A percentile compares a stretch with the other conserved stretches of the same genome.
phyloP scores from a whole-genome alignment of 2,888 invertebrate species.

The Gortyna flavago region DNA sequence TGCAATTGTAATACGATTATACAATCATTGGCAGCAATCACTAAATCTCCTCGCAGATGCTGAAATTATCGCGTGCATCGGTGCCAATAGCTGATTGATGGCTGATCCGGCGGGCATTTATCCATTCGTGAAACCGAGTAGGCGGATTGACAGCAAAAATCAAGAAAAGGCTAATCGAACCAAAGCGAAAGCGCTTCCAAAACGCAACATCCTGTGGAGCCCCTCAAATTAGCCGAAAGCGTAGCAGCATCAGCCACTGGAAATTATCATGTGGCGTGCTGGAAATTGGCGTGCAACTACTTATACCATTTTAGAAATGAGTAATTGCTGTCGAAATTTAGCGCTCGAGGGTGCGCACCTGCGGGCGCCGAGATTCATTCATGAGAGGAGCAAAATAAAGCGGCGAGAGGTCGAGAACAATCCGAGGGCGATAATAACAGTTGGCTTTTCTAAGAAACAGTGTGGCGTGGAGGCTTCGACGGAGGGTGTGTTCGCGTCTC shows the following conservation, averaged over 20 bases:
- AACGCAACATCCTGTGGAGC: conserved; percentile 85
- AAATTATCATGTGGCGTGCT: conserved; percentile 87
- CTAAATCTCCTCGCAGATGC: conserved; percentile 80
- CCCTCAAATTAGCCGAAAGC: conserved; percentile 79
- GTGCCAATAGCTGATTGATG: conserved; percentile 87
- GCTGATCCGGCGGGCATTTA: conserved; percentile 75
- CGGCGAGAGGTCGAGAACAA: conserved; percentile 86
- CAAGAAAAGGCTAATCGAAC: conserved; percentile 76
- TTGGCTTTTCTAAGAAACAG: conserved; percentile 88
- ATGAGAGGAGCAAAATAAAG: conserved; percentile 82
- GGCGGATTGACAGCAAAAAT: conserved; percentile 74
- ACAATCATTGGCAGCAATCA: conserved; percentile 84
- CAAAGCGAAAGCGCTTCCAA: conserved; percentile 79
- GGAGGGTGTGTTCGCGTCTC: conserved; percentile 81
- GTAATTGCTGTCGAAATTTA: conserved; percentile 84
- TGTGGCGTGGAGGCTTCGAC: conserved; percentile 85
- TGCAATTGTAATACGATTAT: conserved; percentile 79
- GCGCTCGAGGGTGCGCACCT: conserved; percentile 86
- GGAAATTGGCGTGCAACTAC: conserved; percentile 82
- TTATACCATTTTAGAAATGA: conserved; percentile 79
- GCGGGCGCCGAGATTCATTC: conserved; percentile 86
- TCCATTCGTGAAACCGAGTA: conserved; percentile 72
- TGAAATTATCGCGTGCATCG: conserved; percentile 84
- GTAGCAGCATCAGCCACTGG: conserved; percentile 82
- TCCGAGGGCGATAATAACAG: conserved; percentile 87